Conservation (phyloP, 2,113 vertebrate species). For the Clupea harengus region DNA sequence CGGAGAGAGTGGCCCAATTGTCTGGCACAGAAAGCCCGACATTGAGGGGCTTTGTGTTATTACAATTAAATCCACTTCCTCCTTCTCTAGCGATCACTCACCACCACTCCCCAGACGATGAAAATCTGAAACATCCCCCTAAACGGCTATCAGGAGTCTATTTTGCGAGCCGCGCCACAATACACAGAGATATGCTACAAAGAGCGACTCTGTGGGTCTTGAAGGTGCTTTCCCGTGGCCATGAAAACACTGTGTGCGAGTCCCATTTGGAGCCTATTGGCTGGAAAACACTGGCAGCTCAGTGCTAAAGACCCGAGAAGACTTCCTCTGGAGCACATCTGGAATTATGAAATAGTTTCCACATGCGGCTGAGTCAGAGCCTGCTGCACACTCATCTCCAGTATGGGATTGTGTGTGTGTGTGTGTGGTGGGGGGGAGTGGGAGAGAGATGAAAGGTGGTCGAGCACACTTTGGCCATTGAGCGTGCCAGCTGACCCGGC, state of each 20-base stretch:
- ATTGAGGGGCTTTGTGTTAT: constrained; percentile 6
- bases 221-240: constrained; percentile 16
- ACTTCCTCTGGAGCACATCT: constrained; percentile 50
- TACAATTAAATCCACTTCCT: constrained; percentile 13
- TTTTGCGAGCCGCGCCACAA: not conserved
- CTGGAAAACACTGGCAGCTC: constrained; percentile 17
- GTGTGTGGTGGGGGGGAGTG: not conserved
- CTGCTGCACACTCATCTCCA: constrained; percentile 31
- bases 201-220: constrained; percentile 13
- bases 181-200: constrained; percentile 2
- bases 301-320: constrained; percentile 19
- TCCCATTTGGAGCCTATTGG: constrained; percentile 1
- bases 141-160: not conserved
- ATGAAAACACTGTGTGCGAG: not conserved
- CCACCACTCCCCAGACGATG: not conserved
- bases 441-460: not conserved
- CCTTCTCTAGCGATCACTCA: not conserved
- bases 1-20: not conserved
- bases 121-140: not conserved
- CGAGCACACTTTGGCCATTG: not conserved
- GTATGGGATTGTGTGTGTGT: not conserved
- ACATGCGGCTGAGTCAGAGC: constrained; percentile 36
- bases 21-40: not conserved
- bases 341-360: constrained; percentile 47
- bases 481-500: constrained; percentile 17